Percentiles rank a stretch among this genome's conserved stretches.
These are phyloP conservation scores for Apamea anceps DNA, from an alignment of 2,888 invertebrate species.

Conservation along the genomic window DNA sequence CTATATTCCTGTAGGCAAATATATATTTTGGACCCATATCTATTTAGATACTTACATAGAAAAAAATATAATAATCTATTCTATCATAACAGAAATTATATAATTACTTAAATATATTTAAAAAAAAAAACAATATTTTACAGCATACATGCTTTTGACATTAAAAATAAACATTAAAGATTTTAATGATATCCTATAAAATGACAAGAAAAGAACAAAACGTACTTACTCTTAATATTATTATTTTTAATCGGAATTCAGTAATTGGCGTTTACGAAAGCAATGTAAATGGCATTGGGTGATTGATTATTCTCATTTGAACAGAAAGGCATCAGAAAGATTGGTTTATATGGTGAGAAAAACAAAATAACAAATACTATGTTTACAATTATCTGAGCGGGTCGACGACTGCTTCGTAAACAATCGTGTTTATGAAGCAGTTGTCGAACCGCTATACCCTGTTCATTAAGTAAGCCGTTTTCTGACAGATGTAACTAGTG, in stretches of 20 bases:
- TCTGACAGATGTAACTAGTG: too few relatives aligned
- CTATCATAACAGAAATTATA: slow-evolving; percentile 22
- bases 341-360: background rate
- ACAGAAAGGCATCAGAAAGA: background rate
- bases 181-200: background rate
- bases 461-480: too few relatives aligned
- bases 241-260: background rate
- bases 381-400: background rate
- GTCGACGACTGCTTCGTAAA: too few relatives aligned
- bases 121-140: background rate
- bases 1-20: slow-evolving; percentile 48
- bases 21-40: slow-evolving; percentile 35
- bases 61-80: slow-evolving; percentile 18
- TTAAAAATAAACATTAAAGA: background rate
- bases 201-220: background rate
- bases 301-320: slow-evolving; percentile 22
- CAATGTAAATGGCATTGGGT: slow-evolving; percentile 1
- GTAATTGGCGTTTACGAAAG: background rate
- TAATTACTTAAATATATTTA: slow-evolving; percentile 10
- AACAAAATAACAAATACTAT: background rate
- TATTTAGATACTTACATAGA: slow-evolving; percentile 27
- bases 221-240: background rate
- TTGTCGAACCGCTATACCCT: background rate
- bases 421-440: background rate
- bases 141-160: slow-evolving; percentile 4